Conservation (phyloP, 2,888 invertebrate species). For the Eubasilissa splendida region DNA sequence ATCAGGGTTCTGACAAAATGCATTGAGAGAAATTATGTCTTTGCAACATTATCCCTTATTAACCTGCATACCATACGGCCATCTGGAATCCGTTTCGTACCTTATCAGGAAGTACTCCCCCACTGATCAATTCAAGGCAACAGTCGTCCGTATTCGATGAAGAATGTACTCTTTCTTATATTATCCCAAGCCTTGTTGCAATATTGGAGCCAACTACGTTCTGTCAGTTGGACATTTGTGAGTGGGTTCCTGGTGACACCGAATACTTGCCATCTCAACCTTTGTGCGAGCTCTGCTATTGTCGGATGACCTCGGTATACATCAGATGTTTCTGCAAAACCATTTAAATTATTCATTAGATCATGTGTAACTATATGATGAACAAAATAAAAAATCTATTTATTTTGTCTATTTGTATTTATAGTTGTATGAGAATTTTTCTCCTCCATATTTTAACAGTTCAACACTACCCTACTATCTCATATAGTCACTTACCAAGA, state of each 20-base stretch:
- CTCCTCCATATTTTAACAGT: too few relatives aligned
- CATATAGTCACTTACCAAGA: conserved; percentile 63
- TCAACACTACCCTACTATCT: too few relatives aligned
- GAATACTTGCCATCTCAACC: conserved; percentile 79
- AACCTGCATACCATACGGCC: too few relatives aligned
- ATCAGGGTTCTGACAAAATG: too few relatives aligned
- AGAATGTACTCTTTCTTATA: conserved; percentile 87
- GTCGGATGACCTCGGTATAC: conserved; percentile 76
- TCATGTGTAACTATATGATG: too few relatives aligned
- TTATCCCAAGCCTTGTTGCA: conserved; percentile 88
- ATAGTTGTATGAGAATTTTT: too few relatives aligned
- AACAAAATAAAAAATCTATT: too few relatives aligned
- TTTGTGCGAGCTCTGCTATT: conserved; percentile 77
- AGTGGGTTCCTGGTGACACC: conserved; percentile 80
- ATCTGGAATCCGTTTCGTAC: too few relatives aligned
- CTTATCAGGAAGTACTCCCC: too few relatives aligned
- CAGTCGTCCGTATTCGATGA: conserved; percentile 87
- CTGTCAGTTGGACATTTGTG: conserved; percentile 82
- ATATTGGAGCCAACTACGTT: conserved; percentile 89
- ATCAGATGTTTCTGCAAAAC: conserved; percentile 61
- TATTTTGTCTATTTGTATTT: too few relatives aligned
- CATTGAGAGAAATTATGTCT: too few relatives aligned
- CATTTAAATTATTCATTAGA: neutral
- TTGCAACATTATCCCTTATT: too few relatives aligned
- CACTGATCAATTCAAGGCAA: conserved; percentile 71